These are phyloP conservation scores for Homarus gammarus DNA, from an alignment of 2,888 invertebrate genomes.

Conservation along the genomic window DNA sequence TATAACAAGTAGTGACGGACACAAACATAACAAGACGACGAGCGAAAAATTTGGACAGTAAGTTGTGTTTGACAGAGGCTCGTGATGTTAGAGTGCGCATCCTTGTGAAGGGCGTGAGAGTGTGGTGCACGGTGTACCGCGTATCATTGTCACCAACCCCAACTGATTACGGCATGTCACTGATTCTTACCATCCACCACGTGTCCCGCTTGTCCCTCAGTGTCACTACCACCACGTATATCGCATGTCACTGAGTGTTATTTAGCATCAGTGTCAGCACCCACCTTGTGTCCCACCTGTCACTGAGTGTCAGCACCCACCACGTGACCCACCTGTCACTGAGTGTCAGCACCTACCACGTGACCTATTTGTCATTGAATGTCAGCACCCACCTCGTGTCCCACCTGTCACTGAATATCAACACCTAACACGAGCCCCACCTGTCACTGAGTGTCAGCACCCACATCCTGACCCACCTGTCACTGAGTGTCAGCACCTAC, in stretches of 20 bases:
- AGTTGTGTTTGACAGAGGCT: neutral
- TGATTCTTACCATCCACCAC: too few species aligned
- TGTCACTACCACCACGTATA: too few species aligned
- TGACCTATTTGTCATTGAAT: neutral
- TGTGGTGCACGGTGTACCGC: neutral
- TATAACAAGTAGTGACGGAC: neutral
- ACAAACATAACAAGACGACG: neutral
- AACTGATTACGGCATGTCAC: too few species aligned
- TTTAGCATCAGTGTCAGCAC: neutral
- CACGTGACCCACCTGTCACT: neutral
- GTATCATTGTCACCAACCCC: too few species aligned
- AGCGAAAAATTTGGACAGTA: neutral
- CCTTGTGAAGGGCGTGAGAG: neutral
- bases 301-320: constrained; percentile 9
- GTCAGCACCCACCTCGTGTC: neutral
- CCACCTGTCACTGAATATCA: neutral
- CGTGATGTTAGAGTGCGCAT: neutral
- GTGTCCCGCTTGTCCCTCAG: too few species aligned
- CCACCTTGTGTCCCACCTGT: neutral
- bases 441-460: too few species aligned
- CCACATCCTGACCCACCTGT: neutral
- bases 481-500: neutral
- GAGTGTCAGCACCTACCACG: constrained; percentile 13
- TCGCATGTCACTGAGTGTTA: too few species aligned
- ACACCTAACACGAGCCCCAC: too few species aligned